Evolutionary conservation across 2,113 vertebrate genomes (phyloP).

Genomic region (Bostrychus sinensis): DNA sequence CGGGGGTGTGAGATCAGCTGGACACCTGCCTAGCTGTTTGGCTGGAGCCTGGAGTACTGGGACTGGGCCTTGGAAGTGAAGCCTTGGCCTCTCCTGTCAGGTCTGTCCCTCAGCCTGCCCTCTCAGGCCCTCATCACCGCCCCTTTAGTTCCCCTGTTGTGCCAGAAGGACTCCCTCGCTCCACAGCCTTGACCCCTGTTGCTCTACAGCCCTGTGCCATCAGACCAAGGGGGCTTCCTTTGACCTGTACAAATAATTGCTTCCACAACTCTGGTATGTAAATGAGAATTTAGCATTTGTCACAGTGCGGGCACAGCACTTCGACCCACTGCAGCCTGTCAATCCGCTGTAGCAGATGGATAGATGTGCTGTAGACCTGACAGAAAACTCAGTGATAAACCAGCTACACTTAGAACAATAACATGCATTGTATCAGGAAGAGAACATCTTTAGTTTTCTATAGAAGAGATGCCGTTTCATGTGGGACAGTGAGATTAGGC

Average conservation of each 20-base stretch:
- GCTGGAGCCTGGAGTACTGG: slow-evolving; percentile 47
- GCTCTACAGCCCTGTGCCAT: slow-evolving; percentile 33
- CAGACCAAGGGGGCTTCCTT: slow-evolving; percentile 18
- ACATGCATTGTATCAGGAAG: no score
- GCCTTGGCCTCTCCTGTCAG: slow-evolving; percentile 56
- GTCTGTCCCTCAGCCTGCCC: slow-evolving; percentile 50
- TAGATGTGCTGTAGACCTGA: no score
- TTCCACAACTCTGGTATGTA: slow-evolving; percentile 45
- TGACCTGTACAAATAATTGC: slow-evolving; percentile 44
- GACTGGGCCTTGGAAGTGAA: slow-evolving; percentile 59
- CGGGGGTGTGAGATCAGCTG: slow-evolving; percentile 71
- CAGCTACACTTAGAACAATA: no score
- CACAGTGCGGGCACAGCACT: no score
- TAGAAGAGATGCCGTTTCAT: no score
- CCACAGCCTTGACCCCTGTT: slow-evolving; percentile 37
- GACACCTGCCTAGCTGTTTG: slow-evolving; percentile 73
- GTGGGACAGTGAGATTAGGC: no score
- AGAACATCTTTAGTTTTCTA: no score
- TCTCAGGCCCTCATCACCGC: slow-evolving; percentile 55
- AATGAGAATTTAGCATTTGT: no score
- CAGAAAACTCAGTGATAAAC: no score
- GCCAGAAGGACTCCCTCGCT: slow-evolving; percentile 49
- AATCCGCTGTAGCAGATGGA: no score
- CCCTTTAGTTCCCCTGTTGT: slow-evolving; percentile 33
- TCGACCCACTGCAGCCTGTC: slow-evolving; percentile 23